Percentiles rank a stretch among this genome's conserved stretches.
Evolutionary conservation across 2,113 vertebrate genomes (phyloP).

Genomic region (Nothoprocta pentlandii): DNA sequence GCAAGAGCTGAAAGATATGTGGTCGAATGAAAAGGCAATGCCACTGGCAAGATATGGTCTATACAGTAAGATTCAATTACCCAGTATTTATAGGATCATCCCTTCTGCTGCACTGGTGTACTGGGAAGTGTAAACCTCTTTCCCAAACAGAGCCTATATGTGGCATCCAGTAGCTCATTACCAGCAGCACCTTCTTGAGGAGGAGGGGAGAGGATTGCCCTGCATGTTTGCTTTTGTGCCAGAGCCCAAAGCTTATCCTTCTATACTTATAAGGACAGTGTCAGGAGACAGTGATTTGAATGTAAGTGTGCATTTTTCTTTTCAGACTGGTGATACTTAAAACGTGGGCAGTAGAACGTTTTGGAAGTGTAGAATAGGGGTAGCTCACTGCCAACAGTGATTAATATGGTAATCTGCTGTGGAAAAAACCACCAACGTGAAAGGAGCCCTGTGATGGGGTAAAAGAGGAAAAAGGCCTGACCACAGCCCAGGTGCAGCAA

Average conservation of each 20-base stretch:
- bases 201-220: background rate
- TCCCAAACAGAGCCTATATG: background rate
- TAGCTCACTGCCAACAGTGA: background rate
- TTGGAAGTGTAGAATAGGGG: background rate
- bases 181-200: background rate
- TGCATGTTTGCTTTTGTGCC: background rate
- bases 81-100: background rate
- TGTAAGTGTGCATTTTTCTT: background rate
- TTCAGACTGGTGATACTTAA: background rate
- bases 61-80: constrained; percentile 16
- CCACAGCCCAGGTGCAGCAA: background rate
- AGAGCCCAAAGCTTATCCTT: background rate
- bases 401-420: background rate
- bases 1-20: constrained; percentile 19
- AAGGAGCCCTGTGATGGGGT: background rate
- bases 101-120: background rate
- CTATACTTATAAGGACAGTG: background rate
- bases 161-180: background rate
- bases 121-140: background rate
- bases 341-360: background rate
- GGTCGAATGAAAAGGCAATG: constrained; percentile 27
- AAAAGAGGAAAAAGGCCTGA: background rate
- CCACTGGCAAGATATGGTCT: background rate
- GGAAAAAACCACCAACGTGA: background rate
- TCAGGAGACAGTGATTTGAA: background rate